Percentiles rank a stretch among this genome's conserved stretches.
phyloP scores from a whole-genome alignment of 2,113 vertebrate genomes.

The Holacanthus passer region DNA sequence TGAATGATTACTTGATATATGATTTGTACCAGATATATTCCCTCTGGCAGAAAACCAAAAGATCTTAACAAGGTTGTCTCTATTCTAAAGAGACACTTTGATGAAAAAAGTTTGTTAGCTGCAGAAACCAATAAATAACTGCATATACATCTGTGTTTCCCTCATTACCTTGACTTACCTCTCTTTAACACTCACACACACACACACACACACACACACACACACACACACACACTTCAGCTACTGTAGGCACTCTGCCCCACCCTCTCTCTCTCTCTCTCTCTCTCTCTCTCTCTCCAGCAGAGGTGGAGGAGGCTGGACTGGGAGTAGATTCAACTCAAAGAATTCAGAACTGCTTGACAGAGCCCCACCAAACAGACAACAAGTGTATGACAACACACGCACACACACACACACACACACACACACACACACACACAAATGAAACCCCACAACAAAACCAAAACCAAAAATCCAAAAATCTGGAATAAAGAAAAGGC shows the following conservation, averaged over 20 bases:
- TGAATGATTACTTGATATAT: background rate
- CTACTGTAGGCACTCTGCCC: constrained; percentile 42
- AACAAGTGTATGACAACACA: background rate
- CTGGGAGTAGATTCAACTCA: constrained; percentile 12
- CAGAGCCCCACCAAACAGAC: background rate
- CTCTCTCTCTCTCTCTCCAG: constrained; percentile 24
- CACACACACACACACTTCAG: constrained; percentile 9
- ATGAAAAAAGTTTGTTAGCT: constrained; percentile 2
- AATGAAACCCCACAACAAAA: background rate
- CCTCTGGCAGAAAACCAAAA: background rate
- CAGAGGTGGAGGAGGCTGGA: constrained; percentile 54
- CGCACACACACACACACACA: background rate
- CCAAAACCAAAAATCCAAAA: background rate
- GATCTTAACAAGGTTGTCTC: background rate
- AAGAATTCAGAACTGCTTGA: constrained; percentile 6
- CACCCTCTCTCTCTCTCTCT: constrained; percentile 29
- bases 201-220: constrained; percentile 10
- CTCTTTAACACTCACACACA: background rate
- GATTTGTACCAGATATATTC: background rate
- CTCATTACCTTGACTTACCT: constrained; percentile 20
- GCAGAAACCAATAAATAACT: constrained; percentile 18
- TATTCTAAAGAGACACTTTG: constrained; percentile 2
- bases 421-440: background rate
- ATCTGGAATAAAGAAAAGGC: background rate
- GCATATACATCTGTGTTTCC: background rate